Evolutionary conservation across 2,888 invertebrate genomes (phyloP).

Genomic region (Laothoe populi): DNA sequence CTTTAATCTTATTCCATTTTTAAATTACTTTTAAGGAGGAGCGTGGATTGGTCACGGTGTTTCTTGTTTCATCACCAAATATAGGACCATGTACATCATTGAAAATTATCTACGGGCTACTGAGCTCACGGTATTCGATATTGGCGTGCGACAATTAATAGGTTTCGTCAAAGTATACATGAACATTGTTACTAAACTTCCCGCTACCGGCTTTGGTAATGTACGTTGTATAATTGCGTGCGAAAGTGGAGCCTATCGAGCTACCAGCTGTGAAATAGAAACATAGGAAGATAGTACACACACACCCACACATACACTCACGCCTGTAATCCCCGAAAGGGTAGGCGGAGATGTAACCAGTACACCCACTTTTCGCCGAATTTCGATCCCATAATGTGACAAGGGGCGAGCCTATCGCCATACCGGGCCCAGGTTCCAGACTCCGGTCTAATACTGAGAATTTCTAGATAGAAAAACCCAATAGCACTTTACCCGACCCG

Average conservation of each 20-base stretch:
- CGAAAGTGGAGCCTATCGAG: not conserved
- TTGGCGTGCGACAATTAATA: constrained; percentile 64
- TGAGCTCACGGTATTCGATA: constrained; percentile 62
- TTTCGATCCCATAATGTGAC: too few species aligned
- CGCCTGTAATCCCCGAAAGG: too few species aligned
- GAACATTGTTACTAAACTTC: constrained; percentile 60
- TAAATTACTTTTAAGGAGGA: constrained; percentile 39
- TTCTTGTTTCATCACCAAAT: constrained; percentile 34
- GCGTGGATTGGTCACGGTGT: constrained; percentile 43
- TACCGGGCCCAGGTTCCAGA: too few species aligned
- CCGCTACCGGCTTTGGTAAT: constrained; percentile 54
- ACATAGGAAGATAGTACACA: not conserved
- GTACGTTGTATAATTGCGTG: constrained; percentile 27
- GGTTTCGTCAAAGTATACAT: constrained; percentile 59
- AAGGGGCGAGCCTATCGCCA: too few species aligned
- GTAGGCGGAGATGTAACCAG: too few species aligned
- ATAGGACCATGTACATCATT: constrained; percentile 39
- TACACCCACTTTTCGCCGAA: too few species aligned
- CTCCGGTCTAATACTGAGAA: too few species aligned
- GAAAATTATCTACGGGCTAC: constrained; percentile 64
- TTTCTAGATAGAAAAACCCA: too few species aligned
- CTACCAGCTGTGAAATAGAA: constrained; percentile 6
- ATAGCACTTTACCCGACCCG: too few species aligned
- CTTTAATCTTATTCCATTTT: constrained; percentile 35
- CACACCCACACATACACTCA: too few species aligned